phyloP scores from a whole-genome alignment of 2,888 invertebrate genomes.

The Pterostichus madidus region DNA sequence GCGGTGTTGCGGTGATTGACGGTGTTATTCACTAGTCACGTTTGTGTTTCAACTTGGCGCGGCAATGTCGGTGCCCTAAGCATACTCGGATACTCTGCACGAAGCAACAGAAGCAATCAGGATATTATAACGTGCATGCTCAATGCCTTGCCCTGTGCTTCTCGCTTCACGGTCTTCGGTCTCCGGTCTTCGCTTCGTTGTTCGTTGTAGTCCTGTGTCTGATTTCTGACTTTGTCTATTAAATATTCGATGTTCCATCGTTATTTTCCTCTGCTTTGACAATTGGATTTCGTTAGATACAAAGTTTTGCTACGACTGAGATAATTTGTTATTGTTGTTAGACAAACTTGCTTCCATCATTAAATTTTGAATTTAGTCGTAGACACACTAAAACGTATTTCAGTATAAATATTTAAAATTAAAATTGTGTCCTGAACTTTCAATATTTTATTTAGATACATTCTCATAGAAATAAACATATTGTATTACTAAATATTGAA shows the following conservation, averaged over 20 bases:
- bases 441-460: no score
- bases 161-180: background rate
- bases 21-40: constrained; percentile 72
- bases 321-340: background rate
- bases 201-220: background rate
- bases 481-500: no score
- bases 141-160: constrained; percentile 50
- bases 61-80: constrained; percentile 13
- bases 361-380: no score
- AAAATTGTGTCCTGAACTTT: no score
- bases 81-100: constrained; percentile 14
- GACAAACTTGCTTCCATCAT: no score
- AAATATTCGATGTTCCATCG: background rate
- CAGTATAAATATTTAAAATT: no score
- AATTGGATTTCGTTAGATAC: constrained; percentile 1
- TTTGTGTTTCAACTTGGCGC: constrained; percentile 30
- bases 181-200: background rate
- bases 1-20: constrained; percentile 74
- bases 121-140: constrained; percentile 61
- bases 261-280: background rate
- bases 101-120: constrained; percentile 60
- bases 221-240: constrained; percentile 15
- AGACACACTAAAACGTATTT: no score
- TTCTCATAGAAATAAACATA: no score
- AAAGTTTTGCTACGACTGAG: background rate